Evolutionary conservation across 2,888 invertebrate genomes (phyloP), one percentile per base, ranked within the genome.

Genomic region (Ptychoptera contaminata): DNA sequence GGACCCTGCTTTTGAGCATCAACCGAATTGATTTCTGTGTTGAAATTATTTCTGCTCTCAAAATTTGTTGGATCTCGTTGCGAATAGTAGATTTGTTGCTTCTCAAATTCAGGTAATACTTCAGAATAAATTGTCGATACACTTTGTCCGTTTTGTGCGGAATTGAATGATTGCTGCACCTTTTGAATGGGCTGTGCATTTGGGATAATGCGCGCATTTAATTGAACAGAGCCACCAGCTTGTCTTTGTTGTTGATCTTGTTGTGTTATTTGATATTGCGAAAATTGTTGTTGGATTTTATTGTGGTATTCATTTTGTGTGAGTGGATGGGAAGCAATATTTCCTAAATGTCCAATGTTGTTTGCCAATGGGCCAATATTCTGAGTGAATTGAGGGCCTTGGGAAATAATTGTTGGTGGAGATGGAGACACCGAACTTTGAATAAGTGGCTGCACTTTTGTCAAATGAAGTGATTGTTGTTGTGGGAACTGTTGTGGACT

Each of bases 51-150:
- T 12, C 42, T 34, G 6, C 8, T 34, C 5, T 42, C 42, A 35
- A 42, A 35, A 35, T 42, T 42, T 23, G 23, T 23, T 8, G 46
- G 43, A 8, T 43, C 40, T 39, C 41, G 42, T 8, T 43, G 46
- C 49, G 42, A 43, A 40, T 48, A 44, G n/a, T 46, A 30, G 16
- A 44, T 40, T 14, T 46, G 43, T 12, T 46, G 37, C 41, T 59
- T 57, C 37, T 62, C 59, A 16, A 63, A 50, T 50, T 65, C 62
- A 42, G 58, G 58, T 46, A 66, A 61, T 11, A 62, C 65, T 50
- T 65, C 64, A 23, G 62, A 59, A 44, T 65, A 64, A 37, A 56
- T 56, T 2, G 61, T 66, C 14, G 65, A 65, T 4, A 65, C 65
- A 43, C 65, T 59, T 23, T 50, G 50, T n/a, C 52, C 52, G 2